Evolutionary conservation across 2,888 invertebrate genomes (phyloP).

Genomic region (Boloria selene): DNA sequence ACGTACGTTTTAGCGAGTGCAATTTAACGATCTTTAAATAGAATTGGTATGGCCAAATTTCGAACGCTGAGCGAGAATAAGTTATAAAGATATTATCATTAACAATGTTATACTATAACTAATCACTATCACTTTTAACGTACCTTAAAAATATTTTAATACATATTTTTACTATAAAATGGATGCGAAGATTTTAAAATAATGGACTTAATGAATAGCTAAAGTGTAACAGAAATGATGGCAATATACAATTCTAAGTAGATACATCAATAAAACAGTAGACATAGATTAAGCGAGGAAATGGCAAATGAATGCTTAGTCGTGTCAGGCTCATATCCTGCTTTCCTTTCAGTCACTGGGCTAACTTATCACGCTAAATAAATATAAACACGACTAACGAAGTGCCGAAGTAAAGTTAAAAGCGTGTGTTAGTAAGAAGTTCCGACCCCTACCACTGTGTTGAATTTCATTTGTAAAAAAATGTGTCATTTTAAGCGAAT

Average conservation of each 20-base stretch:
- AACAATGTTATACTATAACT: too few relatives aligned
- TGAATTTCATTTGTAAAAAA: conserved; percentile 2
- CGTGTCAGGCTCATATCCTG: conserved; percentile 64
- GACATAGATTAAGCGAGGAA: conserved; percentile 42
- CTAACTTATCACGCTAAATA: conserved; percentile 77
- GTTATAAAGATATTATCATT: too few relatives aligned
- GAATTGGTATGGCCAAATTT: too few relatives aligned
- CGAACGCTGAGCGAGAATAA: too few relatives aligned
- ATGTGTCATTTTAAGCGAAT: not conserved
- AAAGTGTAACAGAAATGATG: conserved; percentile 8
- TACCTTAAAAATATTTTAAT: not conserved
- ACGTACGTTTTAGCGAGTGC: too few relatives aligned
- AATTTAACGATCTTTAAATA: too few relatives aligned
- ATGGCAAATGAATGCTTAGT: conserved; percentile 47
- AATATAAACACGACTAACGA: conserved; percentile 77
- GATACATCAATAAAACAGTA: conserved; percentile 18
- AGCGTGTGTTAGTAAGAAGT: conserved; percentile 64
- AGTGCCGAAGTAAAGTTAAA: conserved; percentile 78
- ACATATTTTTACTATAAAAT: not conserved
- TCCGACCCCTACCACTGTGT: conserved; percentile 49
- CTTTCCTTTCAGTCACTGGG: conserved; percentile 64
- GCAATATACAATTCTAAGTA: conserved; percentile 13
- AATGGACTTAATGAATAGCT: not conserved
- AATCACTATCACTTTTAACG: too few relatives aligned
- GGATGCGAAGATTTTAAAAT: not conserved